A percentile compares a stretch with the other conserved stretches of the same genome.
phyloP scores from a whole-genome alignment of 2,888 invertebrate genomes.

The Asteroscopus sphinx region DNA sequence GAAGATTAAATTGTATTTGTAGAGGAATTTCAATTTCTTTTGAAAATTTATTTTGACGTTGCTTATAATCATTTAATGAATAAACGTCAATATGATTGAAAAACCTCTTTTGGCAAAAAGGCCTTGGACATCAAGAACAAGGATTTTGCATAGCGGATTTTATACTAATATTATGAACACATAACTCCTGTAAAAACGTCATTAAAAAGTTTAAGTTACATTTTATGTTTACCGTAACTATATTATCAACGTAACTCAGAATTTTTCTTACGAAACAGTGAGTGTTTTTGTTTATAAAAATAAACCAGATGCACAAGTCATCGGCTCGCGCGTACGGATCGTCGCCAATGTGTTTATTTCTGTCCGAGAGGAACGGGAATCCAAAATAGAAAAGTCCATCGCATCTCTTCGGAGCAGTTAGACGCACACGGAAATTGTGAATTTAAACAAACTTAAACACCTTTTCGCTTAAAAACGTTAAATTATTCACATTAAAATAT shows the following conservation, averaged over 20 bases:
- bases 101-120: too few relatives aligned
- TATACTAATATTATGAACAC: too few relatives aligned
- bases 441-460: conserved; percentile 55
- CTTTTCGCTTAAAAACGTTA: conserved; percentile 50
- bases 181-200: too few relatives aligned
- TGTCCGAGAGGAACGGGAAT: conserved; percentile 76
- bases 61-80: too few relatives aligned
- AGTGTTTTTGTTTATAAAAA: conserved; percentile 57
- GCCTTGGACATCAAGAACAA: too few relatives aligned
- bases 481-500: conserved; percentile 24
- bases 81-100: too few relatives aligned
- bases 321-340: conserved; percentile 68
- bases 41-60: neutral
- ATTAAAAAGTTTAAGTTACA: too few relatives aligned
- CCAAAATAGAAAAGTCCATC: conserved; percentile 88
- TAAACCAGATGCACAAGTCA: conserved; percentile 69
- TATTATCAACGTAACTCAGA: neutral
- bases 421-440: conserved; percentile 74
- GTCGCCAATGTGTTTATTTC: conserved; percentile 86
- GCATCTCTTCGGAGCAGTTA: conserved; percentile 75
- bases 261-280: conserved; percentile 18
- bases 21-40: conserved; percentile 3
- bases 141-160: too few relatives aligned
- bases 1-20: conserved; percentile 34
- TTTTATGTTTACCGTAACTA: too few relatives aligned